Percentiles rank a stretch among this genome's conserved stretches.
Conservation (phyloP, 2,113 vertebrate species). For the Capreolus pygargus region DNA sequence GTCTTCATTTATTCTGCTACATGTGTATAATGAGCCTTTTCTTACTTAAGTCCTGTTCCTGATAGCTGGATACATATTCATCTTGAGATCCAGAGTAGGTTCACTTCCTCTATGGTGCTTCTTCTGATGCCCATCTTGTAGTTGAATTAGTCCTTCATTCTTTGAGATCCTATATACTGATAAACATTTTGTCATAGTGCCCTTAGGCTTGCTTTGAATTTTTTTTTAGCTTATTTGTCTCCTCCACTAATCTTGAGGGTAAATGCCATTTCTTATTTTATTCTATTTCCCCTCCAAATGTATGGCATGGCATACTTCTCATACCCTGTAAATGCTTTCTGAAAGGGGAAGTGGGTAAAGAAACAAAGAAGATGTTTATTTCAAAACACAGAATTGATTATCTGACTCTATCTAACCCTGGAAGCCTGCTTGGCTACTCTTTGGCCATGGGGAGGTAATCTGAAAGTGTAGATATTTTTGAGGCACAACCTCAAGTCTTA, state of each 20-base stretch:
- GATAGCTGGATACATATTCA: not conserved
- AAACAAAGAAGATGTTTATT: not conserved
- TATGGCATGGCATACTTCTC: not conserved
- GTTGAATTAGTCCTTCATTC: not conserved
- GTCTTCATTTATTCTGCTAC: not conserved
- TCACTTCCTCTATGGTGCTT: not conserved
- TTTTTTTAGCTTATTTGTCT: not conserved
- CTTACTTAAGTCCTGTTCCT: not conserved
- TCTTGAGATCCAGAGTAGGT: not conserved
- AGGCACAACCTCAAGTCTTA: not conserved
- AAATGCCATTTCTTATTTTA: not conserved
- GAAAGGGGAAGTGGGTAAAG: slow-evolving; percentile 7
- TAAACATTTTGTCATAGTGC: not conserved
- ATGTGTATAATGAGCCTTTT: not conserved
- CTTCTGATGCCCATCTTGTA: not conserved
- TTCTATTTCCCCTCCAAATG: not conserved
- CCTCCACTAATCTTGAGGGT: not conserved
- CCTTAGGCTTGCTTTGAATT: not conserved
- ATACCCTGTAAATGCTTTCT: not conserved
- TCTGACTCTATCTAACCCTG: slow-evolving; percentile 2
- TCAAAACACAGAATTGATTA: slow-evolving; percentile 37
- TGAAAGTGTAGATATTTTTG: not conserved
- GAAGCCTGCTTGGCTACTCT: not conserved
- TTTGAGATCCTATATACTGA: not conserved
- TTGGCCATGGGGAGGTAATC: not conserved